A percentile compares a stretch with the other conserved stretches of the same genome.
These are phyloP conservation scores for Lasiommata megera DNA, from an alignment of 2,888 invertebrate genomes.

Conservation along the genomic window DNA sequence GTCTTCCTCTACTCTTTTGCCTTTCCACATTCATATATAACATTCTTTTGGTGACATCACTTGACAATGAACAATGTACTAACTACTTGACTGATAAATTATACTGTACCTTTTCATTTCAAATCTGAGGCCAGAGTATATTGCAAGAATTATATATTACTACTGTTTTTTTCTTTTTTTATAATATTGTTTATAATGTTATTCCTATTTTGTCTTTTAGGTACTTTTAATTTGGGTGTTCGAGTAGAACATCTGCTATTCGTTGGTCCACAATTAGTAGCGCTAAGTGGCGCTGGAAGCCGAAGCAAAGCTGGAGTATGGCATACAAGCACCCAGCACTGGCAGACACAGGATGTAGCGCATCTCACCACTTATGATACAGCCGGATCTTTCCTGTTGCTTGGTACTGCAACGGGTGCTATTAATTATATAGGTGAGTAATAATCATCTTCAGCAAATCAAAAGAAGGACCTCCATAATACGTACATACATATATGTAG, in stretches of 20 bases:
- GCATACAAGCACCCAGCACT: slow-evolving; percentile 99
- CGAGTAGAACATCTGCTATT: slow-evolving; percentile 98
- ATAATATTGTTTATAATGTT: neutral
- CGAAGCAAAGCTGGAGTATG: slow-evolving; percentile 96
- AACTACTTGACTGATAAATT: too few relatives aligned
- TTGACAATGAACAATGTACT: too few relatives aligned
- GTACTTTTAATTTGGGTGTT: slow-evolving; percentile 94
- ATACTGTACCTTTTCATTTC: too few relatives aligned
- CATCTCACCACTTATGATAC: slow-evolving; percentile 98
- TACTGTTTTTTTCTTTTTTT: too few relatives aligned
- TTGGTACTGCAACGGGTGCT: slow-evolving; percentile 97
- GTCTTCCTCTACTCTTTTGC: too few relatives aligned
- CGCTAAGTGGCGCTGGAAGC: slow-evolving; percentile 85
- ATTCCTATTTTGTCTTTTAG: slow-evolving; percentile 57
- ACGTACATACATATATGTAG: too few relatives aligned
- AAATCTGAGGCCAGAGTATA: too few relatives aligned
- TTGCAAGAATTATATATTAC: too few relatives aligned
- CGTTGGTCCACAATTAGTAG: slow-evolving; percentile 98
- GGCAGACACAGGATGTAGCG: slow-evolving; percentile 98
- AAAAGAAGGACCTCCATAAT: too few relatives aligned
- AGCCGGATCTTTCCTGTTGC: slow-evolving; percentile 95
- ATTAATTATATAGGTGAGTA: slow-evolving; percentile 97
- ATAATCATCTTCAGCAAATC: too few relatives aligned
- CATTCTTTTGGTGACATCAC: too few relatives aligned
- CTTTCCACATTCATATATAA: too few relatives aligned